Evolutionary conservation across 2,888 invertebrate species (phyloP), one percentile per base, ranked within the genome.

Genomic region (Taphrorychus bicolor): DNA sequence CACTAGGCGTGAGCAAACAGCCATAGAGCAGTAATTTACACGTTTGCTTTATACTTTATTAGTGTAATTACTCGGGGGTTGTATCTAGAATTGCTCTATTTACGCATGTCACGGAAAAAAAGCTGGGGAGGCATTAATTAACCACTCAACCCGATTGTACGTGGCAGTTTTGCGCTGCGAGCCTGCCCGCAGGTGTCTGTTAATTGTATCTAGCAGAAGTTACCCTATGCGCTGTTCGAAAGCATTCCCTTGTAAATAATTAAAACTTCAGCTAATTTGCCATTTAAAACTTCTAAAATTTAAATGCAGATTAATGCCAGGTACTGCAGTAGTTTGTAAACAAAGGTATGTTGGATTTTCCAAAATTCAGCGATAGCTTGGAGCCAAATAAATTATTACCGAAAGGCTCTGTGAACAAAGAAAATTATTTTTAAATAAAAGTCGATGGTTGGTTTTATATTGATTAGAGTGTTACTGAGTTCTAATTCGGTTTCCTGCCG

Each of bases 221-320:
- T 53, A 14, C 17, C n/a, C n/a, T n/a, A n/a, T n/a, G n/a, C 7
- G 48, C 5, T 11, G 16, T 40, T 16, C 19, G 22, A 56, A 56
- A 56, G 56, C 32, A 11, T 56, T 56, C 40, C 23, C 56, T 24
- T 56, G 56, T 56, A 56, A 24, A 51, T 56, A 14, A 32, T 56
- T 56, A 56, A 56, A 56, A 56, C 17, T 56, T 56, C 21, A 21
- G 11, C 16, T n/a, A 51, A 11, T 18, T 45, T 14, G n/a, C n/a
- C 16, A 16, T 14, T 45, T 45, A 5, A n/a, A n/a, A 45, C 45
- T 45, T 32, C 7, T 11, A 32, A 11, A 32, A 32, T 32, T 32
- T 32, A 32, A 32, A 32, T 32, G 1, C 9, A 11, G 32, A 32
- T 32, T 32, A 32, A 32, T 32, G 32, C 32, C 32, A 11, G 32